Percentiles rank a stretch among this genome's conserved stretches.
These are phyloP conservation scores for Clarias gariepinus DNA, from an alignment of 2,113 vertebrate genomes.

Conservation along the genomic window DNA sequence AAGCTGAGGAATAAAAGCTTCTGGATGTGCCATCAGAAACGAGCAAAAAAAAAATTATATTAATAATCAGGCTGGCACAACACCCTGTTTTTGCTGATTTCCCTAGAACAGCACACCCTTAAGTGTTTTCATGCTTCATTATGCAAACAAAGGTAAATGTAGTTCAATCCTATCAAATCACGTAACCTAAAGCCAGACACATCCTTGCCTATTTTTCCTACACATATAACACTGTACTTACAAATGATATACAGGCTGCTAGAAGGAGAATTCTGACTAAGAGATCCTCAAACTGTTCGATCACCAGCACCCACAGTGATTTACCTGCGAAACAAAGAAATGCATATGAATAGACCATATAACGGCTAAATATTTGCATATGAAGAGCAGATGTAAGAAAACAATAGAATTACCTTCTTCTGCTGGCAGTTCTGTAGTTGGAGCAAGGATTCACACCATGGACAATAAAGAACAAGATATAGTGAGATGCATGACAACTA, in stretches of 20 bases:
- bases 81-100: neutral
- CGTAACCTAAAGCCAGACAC: neutral
- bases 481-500: neutral
- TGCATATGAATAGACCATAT: neutral
- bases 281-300: constrained; percentile 98
- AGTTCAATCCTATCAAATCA: neutral
- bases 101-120: neutral
- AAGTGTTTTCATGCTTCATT: neutral
- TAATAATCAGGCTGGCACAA: neutral
- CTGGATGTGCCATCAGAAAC: neutral
- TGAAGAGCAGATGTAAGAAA: neutral
- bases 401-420: constrained; percentile 82
- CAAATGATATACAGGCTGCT: constrained; percentile 98
- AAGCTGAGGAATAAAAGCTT: neutral
- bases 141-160: neutral
- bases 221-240: constrained; percentile 75
- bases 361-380: neutral
- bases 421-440: constrained; percentile 86
- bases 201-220: neutral
- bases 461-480: constrained; percentile 10
- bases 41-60: neutral
- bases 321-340: constrained; percentile 78
- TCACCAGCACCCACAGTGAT: constrained; percentile 91
- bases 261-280: constrained; percentile 96
- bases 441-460: constrained; percentile 61